Evolutionary conservation across 2,797 vertebrate genomes (phyloP).

Genomic region (Scolopax bukidnonensis): DNA sequence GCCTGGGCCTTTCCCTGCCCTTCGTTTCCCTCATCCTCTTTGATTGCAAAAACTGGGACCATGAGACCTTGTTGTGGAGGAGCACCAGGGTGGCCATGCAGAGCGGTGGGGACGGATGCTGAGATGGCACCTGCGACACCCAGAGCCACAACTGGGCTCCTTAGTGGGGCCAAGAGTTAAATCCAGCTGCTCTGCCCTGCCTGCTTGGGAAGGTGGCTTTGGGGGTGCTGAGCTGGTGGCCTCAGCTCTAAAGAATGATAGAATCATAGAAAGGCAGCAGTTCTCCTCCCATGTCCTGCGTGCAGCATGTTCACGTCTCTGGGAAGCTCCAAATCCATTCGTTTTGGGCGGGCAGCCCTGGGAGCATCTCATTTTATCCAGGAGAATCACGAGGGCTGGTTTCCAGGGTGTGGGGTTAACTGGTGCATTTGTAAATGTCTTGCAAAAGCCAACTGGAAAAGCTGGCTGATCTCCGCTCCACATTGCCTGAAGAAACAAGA

Average conservation of each 20-base stretch:
- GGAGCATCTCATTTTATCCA: not conserved
- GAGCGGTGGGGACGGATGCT: accelerated
- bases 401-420: not conserved
- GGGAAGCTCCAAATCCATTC: not conserved
- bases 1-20: not conserved
- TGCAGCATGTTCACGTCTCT: not conserved
- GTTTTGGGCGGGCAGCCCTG: not conserved
- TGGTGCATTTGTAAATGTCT: not conserved
- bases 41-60: not conserved
- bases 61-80: accelerated
- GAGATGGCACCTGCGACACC: not conserved
- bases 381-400: not conserved
- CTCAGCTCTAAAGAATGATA: not conserved
- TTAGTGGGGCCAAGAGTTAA: not conserved
- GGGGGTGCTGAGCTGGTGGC: not conserved
- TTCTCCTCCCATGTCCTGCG: not conserved
- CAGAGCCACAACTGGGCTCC: accelerated
- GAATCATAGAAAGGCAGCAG: not conserved
- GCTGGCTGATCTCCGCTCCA: not conserved
- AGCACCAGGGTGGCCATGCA: accelerated
- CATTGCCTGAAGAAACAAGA: not conserved
- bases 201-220: not conserved
- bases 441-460: not conserved
- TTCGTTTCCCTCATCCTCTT: not conserved
- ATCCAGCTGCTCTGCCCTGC: not conserved